A percentile compares a stretch with the other conserved stretches of the same genome.
Conservation (phyloP, 2,113 vertebrate genomes). For the Garra rufa region DNA sequence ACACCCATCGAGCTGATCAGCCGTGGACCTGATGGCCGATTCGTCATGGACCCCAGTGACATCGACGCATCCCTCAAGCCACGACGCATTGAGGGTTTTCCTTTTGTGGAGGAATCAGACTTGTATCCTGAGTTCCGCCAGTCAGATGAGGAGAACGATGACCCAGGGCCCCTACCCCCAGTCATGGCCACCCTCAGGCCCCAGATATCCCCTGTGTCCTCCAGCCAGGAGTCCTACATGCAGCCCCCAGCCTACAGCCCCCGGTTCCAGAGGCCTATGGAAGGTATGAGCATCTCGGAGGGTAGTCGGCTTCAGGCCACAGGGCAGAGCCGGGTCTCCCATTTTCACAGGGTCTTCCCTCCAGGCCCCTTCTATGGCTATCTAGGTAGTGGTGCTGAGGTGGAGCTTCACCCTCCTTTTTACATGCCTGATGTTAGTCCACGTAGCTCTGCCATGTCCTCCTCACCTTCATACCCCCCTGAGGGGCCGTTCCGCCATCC, state of each 20-base stretch:
- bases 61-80: constrained; percentile 81
- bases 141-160: constrained; percentile 97
- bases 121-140: constrained; percentile 99
- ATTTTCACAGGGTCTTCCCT: constrained; percentile 88
- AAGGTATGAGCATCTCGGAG: constrained; percentile 88
- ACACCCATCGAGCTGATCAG: constrained; percentile 97
- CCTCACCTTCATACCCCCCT: constrained; percentile 77
- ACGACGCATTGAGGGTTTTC: constrained; percentile 95
- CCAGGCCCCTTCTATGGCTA: constrained; percentile 95
- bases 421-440: constrained; percentile 99
- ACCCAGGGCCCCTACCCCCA: constrained; percentile 86
- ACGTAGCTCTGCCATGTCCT: constrained; percentile 94
- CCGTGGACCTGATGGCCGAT: constrained; percentile 94
- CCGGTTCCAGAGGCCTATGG: constrained; percentile 90
- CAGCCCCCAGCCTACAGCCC: constrained; percentile 98
- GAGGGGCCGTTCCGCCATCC: constrained; percentile 94
- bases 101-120: constrained; percentile 97
- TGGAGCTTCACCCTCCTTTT: constrained; percentile 93
- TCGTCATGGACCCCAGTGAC: constrained; percentile 87
- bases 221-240: constrained; percentile 96
- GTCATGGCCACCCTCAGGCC: constrained; percentile 92
- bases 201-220: constrained; percentile 95
- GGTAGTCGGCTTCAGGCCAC: constrained; percentile 89
- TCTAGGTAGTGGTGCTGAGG: constrained; percentile 90
- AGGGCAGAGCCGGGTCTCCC: constrained; percentile 86